Evolutionary conservation across 2,888 invertebrate genomes (phyloP).

Genomic region (Caenorhabditis zanzibari): DNA sequence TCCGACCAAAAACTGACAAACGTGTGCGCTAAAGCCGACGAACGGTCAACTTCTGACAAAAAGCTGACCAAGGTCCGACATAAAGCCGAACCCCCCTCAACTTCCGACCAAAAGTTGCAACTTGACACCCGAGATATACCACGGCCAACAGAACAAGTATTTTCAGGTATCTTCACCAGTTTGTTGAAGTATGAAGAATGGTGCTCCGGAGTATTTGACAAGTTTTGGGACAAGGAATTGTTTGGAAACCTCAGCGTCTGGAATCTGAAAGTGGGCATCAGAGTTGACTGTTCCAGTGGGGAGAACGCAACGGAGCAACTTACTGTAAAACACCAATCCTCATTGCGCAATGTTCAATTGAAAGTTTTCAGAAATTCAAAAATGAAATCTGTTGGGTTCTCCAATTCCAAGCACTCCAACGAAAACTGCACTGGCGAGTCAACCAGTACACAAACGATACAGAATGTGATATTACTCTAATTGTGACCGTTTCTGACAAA

Average conservation of each 20-base stretch:
- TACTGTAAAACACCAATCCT: background rate
- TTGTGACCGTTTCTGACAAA: conserved; percentile 15
- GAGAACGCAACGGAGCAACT: background rate
- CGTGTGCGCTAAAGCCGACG: too few species aligned
- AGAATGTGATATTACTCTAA: conserved; percentile 12
- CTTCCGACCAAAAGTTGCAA: too few species aligned
- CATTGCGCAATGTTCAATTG: background rate
- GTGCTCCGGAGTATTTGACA: background rate
- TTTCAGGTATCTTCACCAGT: background rate
- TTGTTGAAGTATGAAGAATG: background rate
- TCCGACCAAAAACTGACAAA: too few species aligned
- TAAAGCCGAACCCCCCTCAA: too few species aligned
- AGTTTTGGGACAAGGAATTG: conserved; percentile 4
- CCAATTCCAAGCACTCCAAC: conserved; percentile 14
- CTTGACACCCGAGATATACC: too few species aligned
- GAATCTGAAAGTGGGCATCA: conserved; percentile 6
- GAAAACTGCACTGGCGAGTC: conserved; percentile 12
- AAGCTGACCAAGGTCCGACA: too few species aligned
- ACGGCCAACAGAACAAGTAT: background rate
- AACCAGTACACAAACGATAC: background rate
- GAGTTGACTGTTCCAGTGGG: conserved; percentile 22
- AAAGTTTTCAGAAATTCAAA: conserved; percentile 15
- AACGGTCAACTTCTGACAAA: too few species aligned
- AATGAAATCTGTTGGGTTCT: conserved; percentile 25
- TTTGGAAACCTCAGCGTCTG: conserved; percentile 9